Percentiles rank a stretch among this genome's conserved stretches.
phyloP scores from a whole-genome alignment of 2,888 invertebrate species.

The Catocala sponsa region DNA sequence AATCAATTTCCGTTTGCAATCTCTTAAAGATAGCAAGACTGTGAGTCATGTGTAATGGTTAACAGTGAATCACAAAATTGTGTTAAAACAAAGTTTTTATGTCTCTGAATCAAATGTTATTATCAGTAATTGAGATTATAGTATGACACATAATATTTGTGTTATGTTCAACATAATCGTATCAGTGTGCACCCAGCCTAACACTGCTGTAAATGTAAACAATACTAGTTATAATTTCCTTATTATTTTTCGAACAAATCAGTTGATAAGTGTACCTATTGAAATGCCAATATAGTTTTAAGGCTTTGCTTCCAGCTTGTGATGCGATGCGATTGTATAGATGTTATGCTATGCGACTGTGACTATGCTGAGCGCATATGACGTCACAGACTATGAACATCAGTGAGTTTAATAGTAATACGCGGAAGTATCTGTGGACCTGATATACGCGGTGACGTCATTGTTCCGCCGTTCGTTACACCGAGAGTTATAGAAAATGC shows the following conservation, averaged over 20 bases:
- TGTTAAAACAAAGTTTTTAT: neutral
- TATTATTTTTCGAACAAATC: conserved; percentile 33
- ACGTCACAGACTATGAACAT: conserved; percentile 8
- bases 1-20: neutral
- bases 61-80: conserved; percentile 1
- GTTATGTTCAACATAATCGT: conserved; percentile 21
- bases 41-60: neutral
- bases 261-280: conserved; percentile 41
- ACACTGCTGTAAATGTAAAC: conserved; percentile 40
- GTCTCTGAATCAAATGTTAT: neutral
- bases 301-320: conserved; percentile 54
- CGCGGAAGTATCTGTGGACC: conserved; percentile 2
- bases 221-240: conserved; percentile 30
- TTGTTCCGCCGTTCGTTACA: neutral
- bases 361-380: conserved; percentile 31
- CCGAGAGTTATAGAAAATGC: neutral
- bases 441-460: no score
- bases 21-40: neutral
- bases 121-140: conserved; percentile 5
- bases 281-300: conserved; percentile 56
- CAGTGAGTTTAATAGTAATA: neutral
- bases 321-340: conserved; percentile 45
- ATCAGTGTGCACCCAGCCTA: conserved; percentile 16
- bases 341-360: conserved; percentile 37
- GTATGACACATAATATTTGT: neutral